Percentiles rank a stretch among this genome's conserved stretches.
Conservation (phyloP, 2,888 invertebrate species). For the Andrena marginata region DNA sequence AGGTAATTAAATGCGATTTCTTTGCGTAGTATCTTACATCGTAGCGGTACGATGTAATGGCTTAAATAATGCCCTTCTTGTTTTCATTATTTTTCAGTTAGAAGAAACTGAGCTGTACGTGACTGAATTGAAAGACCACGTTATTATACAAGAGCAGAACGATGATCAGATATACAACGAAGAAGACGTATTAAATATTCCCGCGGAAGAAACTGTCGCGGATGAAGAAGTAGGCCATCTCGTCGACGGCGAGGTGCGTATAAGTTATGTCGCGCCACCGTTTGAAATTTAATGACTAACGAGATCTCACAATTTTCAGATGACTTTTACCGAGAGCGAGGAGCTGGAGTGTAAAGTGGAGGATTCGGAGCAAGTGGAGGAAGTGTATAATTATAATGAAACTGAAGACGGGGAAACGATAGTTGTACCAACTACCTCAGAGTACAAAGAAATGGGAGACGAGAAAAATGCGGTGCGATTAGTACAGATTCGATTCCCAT, state of each 20-base stretch:
- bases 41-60: neutral
- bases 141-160: constrained; percentile 85
- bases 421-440: constrained; percentile 79
- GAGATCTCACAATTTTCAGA: constrained; percentile 61
- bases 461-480: constrained; percentile 79
- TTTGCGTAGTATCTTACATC: neutral
- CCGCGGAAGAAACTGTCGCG: constrained; percentile 70
- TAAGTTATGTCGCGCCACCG: neutral
- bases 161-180: constrained; percentile 82
- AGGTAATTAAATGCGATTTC: constrained; percentile 65
- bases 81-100: constrained; percentile 56
- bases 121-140: constrained; percentile 86
- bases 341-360: constrained; percentile 79
- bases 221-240: constrained; percentile 78
- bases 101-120: constrained; percentile 86
- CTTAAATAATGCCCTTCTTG: neutral
- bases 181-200: constrained; percentile 77
- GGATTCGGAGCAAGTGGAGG: constrained; percentile 74
- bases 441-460: constrained; percentile 79
- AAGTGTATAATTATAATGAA: constrained; percentile 79
- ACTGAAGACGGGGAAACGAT: constrained; percentile 79
- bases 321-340: constrained; percentile 73
- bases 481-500: constrained; percentile 82
- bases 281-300: neutral
- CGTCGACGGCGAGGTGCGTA: constrained; percentile 78